Conservation (phyloP, 2,888 invertebrate genomes). For the Rhagium mordax region DNA sequence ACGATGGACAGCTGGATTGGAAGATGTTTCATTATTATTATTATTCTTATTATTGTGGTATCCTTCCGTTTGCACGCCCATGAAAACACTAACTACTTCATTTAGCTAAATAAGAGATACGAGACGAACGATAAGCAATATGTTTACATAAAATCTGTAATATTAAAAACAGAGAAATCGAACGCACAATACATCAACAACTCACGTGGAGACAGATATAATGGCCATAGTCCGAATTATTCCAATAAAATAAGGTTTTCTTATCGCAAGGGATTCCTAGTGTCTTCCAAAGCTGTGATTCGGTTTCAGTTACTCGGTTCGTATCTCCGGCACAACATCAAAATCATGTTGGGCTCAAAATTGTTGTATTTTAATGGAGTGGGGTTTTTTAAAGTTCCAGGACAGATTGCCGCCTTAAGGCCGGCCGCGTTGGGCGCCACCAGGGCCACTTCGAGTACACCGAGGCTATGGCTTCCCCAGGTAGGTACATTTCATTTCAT, state of each 20-base stretch:
- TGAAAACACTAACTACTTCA: neutral
- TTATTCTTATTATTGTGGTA: too few relatives aligned
- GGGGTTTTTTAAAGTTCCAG: constrained; percentile 63
- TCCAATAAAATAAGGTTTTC: constrained; percentile 22
- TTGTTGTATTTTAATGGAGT: constrained; percentile 53
- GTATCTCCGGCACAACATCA: neutral
- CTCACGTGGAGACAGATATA: constrained; percentile 19
- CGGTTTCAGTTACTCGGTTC: constrained; percentile 5
- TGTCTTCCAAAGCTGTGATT: constrained; percentile 7
- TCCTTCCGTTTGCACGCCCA: neutral
- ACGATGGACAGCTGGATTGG: too few relatives aligned
- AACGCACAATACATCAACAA: constrained; percentile 28
- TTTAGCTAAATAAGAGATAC: constrained; percentile 37
- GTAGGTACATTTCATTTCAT: constrained; percentile 48
- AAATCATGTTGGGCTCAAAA: constrained; percentile 20
- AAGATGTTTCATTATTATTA: too few relatives aligned
- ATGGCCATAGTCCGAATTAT: constrained; percentile 41
- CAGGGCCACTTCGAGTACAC: constrained; percentile 61
- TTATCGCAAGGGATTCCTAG: constrained; percentile 22
- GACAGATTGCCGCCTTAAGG: constrained; percentile 60
- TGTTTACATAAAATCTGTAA: constrained; percentile 38
- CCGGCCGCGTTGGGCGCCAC: constrained; percentile 44
- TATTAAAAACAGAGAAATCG: constrained; percentile 26
- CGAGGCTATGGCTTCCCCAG: constrained; percentile 64
- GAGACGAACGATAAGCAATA: constrained; percentile 30